Percentiles rank a stretch among this genome's conserved stretches.
Conservation (phyloP, 2,113 vertebrate species). For the Macroglossus sobrinus region DNA sequence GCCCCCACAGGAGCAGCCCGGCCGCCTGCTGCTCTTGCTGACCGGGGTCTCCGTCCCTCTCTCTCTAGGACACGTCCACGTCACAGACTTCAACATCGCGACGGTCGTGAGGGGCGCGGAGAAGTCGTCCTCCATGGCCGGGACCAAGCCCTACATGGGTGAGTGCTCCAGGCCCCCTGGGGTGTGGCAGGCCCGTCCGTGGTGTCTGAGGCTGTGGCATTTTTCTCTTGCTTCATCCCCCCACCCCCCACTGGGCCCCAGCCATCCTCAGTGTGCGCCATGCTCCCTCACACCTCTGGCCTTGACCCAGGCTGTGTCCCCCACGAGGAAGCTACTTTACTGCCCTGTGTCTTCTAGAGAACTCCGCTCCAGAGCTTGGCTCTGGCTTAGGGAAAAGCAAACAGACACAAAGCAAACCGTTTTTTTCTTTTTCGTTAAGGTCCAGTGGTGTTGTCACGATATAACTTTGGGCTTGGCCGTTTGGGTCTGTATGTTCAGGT, state of each 20-base stretch:
- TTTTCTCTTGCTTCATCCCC: neutral
- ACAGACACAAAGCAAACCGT: neutral
- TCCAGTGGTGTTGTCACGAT: too few species aligned
- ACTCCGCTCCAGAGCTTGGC: neutral
- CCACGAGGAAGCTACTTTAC: neutral
- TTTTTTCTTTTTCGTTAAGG: neutral
- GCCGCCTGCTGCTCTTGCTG: neutral
- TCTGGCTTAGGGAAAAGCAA: neutral
- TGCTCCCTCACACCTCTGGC: too few species aligned
- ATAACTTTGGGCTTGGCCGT: too few species aligned
- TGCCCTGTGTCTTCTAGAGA: neutral
- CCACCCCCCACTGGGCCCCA: too few species aligned
- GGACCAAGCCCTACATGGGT: constrained; percentile 91
- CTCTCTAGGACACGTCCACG: constrained; percentile 86
- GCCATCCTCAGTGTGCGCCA: rapidly evolving
- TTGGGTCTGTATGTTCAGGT: neutral
- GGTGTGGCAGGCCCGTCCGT: neutral
- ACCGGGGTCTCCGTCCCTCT: constrained; percentile 30
- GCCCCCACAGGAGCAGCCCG: too few species aligned
- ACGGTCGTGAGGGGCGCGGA: constrained; percentile 86
- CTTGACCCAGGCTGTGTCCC: neutral
- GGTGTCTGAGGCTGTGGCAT: neutral
- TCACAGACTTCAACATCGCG: constrained; percentile 89
- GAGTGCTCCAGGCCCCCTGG: constrained; percentile 67
- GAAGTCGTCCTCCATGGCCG: constrained; percentile 88